These are phyloP conservation scores for Cataglyphis livida DNA, from an alignment of 2,888 invertebrate species.

Conservation along the genomic window DNA sequence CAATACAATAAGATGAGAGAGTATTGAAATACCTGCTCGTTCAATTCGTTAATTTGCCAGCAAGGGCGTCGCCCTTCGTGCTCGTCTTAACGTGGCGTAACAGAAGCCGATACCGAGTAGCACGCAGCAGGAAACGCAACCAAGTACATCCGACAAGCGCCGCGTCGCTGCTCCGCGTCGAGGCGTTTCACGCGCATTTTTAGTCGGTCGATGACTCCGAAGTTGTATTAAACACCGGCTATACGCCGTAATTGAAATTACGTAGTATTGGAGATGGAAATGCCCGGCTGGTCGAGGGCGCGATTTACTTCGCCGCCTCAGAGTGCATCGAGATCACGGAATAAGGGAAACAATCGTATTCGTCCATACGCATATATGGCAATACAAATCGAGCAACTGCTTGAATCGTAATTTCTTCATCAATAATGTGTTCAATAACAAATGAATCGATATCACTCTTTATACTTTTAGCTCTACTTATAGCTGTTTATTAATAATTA, in stretches of 20 bases:
- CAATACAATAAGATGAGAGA: not conserved
- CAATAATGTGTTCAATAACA: not conserved
- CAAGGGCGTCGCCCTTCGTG: conserved; percentile 51
- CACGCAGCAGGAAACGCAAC: conserved; percentile 54
- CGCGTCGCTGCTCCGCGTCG: conserved; percentile 48
- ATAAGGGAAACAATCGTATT: not conserved
- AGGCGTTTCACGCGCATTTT: conserved; percentile 56
- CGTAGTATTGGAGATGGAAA: conserved; percentile 31
- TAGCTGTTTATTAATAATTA: not conserved
- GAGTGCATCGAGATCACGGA: not conserved
- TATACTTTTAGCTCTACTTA: not conserved
- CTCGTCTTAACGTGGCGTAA: conserved; percentile 47
- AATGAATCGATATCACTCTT: not conserved
- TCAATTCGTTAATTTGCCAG: conserved; percentile 36
- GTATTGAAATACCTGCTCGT: not conserved
- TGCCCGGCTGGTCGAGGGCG: conserved; percentile 20
- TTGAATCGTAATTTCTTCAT: not conserved
- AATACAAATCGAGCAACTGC: not conserved
- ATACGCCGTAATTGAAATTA: conserved; percentile 50
- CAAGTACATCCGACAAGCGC: conserved; percentile 47
- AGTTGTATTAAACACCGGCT: conserved; percentile 52
- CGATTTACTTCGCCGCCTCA: conserved; percentile 30
- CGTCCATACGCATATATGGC: not conserved
- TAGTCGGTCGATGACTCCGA: conserved; percentile 52
- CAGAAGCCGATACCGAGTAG: conserved; percentile 29